These are phyloP conservation scores for Aphaenogaster floridana DNA, from an alignment of 1,140 invertebrate genomes.

Conservation along the genomic window DNA sequence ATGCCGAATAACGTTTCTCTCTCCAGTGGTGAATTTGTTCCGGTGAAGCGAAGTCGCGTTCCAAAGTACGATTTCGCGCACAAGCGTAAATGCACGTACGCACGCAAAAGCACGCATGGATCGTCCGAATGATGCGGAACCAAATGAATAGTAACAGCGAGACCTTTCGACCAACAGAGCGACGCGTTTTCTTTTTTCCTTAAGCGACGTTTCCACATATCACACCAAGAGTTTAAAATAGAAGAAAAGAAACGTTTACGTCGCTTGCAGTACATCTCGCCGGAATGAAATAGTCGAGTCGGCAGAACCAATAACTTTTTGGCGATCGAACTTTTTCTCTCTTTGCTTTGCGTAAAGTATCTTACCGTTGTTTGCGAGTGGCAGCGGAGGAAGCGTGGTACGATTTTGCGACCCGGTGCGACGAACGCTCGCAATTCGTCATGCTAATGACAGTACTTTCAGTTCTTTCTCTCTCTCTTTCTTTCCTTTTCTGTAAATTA, in stretches of 20 bases:
- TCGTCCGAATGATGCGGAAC: slow-evolving; percentile 37
- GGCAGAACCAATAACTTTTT: slow-evolving; percentile 33
- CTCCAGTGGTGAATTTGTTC: not conserved
- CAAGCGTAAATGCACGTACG: not conserved
- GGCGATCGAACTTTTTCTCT: slow-evolving; percentile 57
- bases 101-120: not conserved
- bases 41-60: slow-evolving; percentile 2
- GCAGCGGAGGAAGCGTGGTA: too few relatives aligned
- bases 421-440: slow-evolving; percentile 21
- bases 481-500: slow-evolving; percentile 24
- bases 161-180: slow-evolving; percentile 76
- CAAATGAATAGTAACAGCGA: slow-evolving; percentile 49
- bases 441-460: slow-evolving; percentile 67
- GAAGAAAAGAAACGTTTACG: slow-evolving; percentile 36
- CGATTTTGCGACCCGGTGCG: slow-evolving; percentile 15
- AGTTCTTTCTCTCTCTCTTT: slow-evolving; percentile 24
- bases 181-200: slow-evolving; percentile 64
- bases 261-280: slow-evolving; percentile 58
- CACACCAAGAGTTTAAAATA: slow-evolving; percentile 73
- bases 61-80: slow-evolving; percentile 28
- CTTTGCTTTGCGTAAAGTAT: slow-evolving; percentile 50
- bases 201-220: slow-evolving; percentile 76
- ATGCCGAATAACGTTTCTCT: not conserved
- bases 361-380: not conserved
- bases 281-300: slow-evolving; percentile 30